Base-by-base conservation (phyloP, 2,113 vertebrate genomes). In the Chloropsis cyanopogon region DNA sequence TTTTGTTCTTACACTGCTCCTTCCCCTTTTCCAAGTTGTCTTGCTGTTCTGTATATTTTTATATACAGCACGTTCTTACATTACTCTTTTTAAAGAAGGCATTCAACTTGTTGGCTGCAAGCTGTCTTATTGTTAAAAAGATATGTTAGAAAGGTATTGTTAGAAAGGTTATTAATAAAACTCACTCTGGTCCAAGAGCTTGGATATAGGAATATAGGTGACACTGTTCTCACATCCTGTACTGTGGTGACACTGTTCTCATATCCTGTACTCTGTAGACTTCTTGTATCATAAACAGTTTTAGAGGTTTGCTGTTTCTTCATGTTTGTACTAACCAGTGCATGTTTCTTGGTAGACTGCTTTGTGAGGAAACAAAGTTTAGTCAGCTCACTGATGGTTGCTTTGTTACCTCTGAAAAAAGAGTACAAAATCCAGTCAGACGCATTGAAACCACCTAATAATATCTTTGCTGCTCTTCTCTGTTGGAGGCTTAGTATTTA, bases 91-190 rank as follows among this genome's bases (percentile, higher is more conserved):
- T 72, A 49, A 90, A 80, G 24, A 73, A 37, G 16, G 9, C 39
- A 64, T 93, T 90, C 77, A 82, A 83, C 11, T 79, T 87, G 10
- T 77, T 86, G 79, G 52, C 85, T 88, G 49, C 37, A 73, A 68
- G 56, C 15, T 41, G 24, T 77, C 56, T 61, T 64, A 94, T 73
- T 90, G n/a, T 93, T 87, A 54, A 63, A 63, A 82, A 80, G 50
- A 44, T 44, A 29, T 1, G 0, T 76, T n/a, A n/a, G n/a, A n/a
- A n/a, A n/a, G n/a, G n/a, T n/a, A n/a, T n/a, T n/a, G n/a, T n/a
- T n/a, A n/a, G n/a, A n/a, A n/a, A n/a, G 46, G 44, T 77, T 95
- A 73, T 95, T 88, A 91, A 96, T 73, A 88, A 86, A 86, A 61
- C 17, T 47, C 33, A 19, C 12, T 73, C 25, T 82, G 46, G 72